Base-by-base conservation (phyloP, 2,113 vertebrate genomes). In the Abramis brama region DNA sequence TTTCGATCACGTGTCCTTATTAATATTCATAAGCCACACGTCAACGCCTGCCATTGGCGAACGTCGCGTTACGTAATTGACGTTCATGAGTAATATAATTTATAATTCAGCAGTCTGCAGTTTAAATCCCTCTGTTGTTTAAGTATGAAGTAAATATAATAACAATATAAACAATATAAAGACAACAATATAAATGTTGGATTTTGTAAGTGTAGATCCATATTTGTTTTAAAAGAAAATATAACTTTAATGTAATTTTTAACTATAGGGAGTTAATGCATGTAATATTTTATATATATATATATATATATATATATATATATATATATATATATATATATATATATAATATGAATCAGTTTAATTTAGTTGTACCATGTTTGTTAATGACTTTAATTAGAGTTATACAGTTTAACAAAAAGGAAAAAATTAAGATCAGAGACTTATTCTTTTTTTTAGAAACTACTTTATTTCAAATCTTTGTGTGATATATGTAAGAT, bases 401-500 rank as follows among this genome's bases (percentile, higher is more conserved):
- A 55, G 19, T 23, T 23, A 21, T 23, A 71, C 1, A 0, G 9
- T 12, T 2, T 36, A 70, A 70, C 30, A 68, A 68, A 36, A 33
- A 9, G 19, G 1, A 21, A 36, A 9, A 68, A 70, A 71, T 4
- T 2, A 71, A 71, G 66, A 70, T 36, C 13, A 33, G 66, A 43
- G 9, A 23, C 33, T 27, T 17, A 12, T n/a, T n/a, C n/a, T 23
- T 5, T 64, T 27, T 62, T 50, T 68, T 30, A 70, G 47, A 36
- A 82, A 70, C 80, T 82, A 82, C 25, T 82, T 82, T 82, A 82
- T 70, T 82, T 52, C 17, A 82, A 82, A 82, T 33, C 60, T 8
- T 52, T 52, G 33, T 57, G 13, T 30, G 60, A 64, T 19, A 82
- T 33, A 70, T 23, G 8, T 70, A 52, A 70, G 27, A 64, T 64